Evolutionary conservation across 1,140 invertebrate species (phyloP), one percentile per base, ranked within the genome.

Genomic region (Magallana angulata): DNA sequence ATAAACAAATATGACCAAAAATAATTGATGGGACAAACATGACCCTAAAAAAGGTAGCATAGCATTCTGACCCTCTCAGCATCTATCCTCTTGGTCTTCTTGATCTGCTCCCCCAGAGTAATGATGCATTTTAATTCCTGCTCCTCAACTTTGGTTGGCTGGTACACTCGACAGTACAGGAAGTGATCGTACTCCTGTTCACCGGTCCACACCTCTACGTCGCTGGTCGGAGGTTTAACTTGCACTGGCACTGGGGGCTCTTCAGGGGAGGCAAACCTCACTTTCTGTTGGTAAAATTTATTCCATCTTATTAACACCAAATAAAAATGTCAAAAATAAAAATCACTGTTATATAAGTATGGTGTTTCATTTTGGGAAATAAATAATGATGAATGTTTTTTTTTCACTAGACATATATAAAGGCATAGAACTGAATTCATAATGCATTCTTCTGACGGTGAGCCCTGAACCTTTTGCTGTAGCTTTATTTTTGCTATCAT

Each of bases 181-280:
- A 87, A 93, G n/a, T 89, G 60, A 56, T 94, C 93, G 91, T 93
- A 94, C 9, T 94, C 92, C 24, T 92, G 92, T 71, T 93, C 91
- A 24, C 91, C 90, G 9, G 93, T 94, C 90, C 91, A 93, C 8
- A 90, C 85, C 6, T 86, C 82, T 9, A 83, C 88, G 71, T 94
- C 94, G 64, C 85, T 88, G 68, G 89, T 92, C 62, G 88, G 90
- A 18, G 92, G 92, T 82, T 92, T 92, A 14, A 90, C 82, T n/a
- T 87, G 62, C 56, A 87, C 84, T 18, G 87, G 59, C 18, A 58
- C 48, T 30, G 82, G 60, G 16, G 62, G 87, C 64, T 92, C 71
- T 48, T 80, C 82, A 30, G 91, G 84, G 11, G 91, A 90, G 48
- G 91, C 91, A 92, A 93, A 93, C 30, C 91, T 84, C n/a, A 94